phyloP scores from a whole-genome alignment of 2,797 vertebrate species.

The Schizopygopsis malacanthus region DNA sequence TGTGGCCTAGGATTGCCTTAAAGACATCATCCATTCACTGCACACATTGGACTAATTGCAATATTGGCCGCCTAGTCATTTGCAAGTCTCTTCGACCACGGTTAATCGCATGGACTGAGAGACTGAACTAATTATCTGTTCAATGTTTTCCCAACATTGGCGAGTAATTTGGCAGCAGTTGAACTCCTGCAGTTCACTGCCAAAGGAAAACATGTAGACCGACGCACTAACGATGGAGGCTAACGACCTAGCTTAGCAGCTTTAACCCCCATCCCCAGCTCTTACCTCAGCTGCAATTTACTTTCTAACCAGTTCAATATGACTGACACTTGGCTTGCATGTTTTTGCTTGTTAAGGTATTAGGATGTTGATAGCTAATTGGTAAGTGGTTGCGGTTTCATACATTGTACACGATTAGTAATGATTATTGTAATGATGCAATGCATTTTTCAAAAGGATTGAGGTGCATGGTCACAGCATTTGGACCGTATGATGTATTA shows the following conservation, averaged over 20 bases:
- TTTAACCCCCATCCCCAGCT: constrained; percentile 64
- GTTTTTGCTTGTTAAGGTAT: constrained; percentile 59
- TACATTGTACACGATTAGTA: background rate
- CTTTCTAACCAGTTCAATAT: constrained; percentile 70
- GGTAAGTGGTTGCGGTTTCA: background rate
- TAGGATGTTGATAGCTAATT: background rate
- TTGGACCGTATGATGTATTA: background rate
- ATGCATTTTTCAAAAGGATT: background rate
- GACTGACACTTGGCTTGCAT: constrained; percentile 65
- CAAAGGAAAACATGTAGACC: constrained; percentile 81
- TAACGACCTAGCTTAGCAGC: constrained; percentile 68
- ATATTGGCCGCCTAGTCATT: constrained; percentile 72
- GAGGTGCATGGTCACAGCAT: background rate
- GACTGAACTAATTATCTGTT: constrained; percentile 84
- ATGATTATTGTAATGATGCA: constrained; percentile 8
- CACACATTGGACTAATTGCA: constrained; percentile 77
- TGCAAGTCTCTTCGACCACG: constrained; percentile 78
- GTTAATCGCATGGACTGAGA: constrained; percentile 79
- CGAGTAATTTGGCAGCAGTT: constrained; percentile 83
- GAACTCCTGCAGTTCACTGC: constrained; percentile 81
- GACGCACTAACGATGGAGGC: constrained; percentile 76
- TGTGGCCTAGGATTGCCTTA: constrained; percentile 54
- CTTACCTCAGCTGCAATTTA: constrained; percentile 75
- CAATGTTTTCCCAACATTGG: constrained; percentile 82
- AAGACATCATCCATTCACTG: constrained; percentile 57